Conservation (phyloP, 1,140 invertebrate species). For the Drosophila ficusphila region DNA sequence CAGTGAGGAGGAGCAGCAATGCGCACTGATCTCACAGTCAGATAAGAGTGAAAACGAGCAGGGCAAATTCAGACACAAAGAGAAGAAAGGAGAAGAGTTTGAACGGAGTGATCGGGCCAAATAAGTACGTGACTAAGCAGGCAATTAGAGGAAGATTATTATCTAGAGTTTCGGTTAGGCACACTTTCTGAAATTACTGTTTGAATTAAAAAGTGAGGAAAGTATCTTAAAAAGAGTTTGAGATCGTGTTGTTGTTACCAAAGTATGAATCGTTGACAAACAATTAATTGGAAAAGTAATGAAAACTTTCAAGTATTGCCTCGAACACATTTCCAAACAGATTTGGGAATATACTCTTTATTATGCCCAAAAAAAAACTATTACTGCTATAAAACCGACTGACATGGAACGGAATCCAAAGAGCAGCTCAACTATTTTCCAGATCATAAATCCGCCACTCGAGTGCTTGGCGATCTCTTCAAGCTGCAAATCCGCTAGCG, state of each 20-base stretch:
- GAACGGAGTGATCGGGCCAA: background rate
- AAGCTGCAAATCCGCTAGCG: constrained; percentile 4
- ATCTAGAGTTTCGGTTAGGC: too few species aligned
- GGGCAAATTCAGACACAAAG: constrained; percentile 31
- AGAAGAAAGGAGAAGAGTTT: background rate
- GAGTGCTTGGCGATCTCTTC: constrained; percentile 6
- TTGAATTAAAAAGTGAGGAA: too few species aligned
- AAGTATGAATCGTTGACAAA: too few species aligned
- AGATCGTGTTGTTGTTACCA: too few species aligned
- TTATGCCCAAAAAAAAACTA: too few species aligned
- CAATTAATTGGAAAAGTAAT: too few species aligned
- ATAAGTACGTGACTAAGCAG: constrained; percentile 17
- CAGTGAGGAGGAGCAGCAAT: too few species aligned
- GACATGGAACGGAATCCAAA: background rate
- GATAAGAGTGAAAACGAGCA: constrained; percentile 45
- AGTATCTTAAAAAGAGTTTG: too few species aligned
- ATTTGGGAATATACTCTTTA: too few species aligned
- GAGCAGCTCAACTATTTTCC: constrained; percentile 6
- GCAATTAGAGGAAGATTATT: constrained; percentile 16
- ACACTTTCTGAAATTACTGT: too few species aligned
- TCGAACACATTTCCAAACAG: too few species aligned
- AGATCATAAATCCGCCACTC: constrained; percentile 19
- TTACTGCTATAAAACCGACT: background rate
- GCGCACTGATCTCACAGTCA: constrained; percentile 32
- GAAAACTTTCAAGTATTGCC: too few species aligned